Percentiles rank a stretch among this genome's conserved stretches.
Evolutionary conservation across 1,140 invertebrate species (phyloP).

Genomic region (Zaprionus lachaisei): DNA sequence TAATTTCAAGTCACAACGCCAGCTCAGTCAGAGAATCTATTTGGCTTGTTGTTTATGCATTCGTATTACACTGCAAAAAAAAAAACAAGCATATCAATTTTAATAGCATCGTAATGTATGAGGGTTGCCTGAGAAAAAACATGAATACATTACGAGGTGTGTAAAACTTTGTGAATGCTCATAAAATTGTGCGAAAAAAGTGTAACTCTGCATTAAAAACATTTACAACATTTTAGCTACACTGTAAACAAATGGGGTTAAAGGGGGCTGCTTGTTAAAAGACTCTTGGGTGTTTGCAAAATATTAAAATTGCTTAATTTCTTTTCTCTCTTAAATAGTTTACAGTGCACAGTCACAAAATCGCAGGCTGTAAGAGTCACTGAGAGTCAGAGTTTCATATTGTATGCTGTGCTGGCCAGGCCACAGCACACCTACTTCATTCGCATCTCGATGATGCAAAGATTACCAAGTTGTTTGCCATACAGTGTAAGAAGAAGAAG

Average conservation of each 20-base stretch:
- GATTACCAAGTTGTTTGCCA: slow-evolving; percentile 77
- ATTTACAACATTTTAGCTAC: neutral
- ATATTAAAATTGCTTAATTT: neutral
- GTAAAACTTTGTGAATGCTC: neutral
- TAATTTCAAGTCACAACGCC: slow-evolving; percentile 34
- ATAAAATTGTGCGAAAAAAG: neutral
- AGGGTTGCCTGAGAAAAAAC: neutral
- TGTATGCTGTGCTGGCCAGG: slow-evolving; percentile 3
- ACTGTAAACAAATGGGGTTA: neutral
- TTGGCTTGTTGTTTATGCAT: slow-evolving; percentile 74
- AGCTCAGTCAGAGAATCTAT: slow-evolving; percentile 36
- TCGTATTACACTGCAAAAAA: slow-evolving; percentile 36
- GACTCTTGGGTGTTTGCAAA: neutral
- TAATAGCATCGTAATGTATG: neutral
- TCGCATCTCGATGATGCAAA: slow-evolving; percentile 76
- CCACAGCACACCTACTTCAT: slow-evolving; percentile 72
- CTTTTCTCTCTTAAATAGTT: neutral
- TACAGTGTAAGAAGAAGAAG: slow-evolving; percentile 34
- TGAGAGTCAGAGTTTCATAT: neutral
- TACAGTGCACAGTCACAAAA: neutral
- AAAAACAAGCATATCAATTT: neutral
- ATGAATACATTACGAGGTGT: neutral
- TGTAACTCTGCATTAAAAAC: too few relatives aligned
- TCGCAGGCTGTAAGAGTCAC: neutral
- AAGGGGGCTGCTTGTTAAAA: neutral